Percentiles rank a stretch among this genome's conserved stretches.
These are phyloP conservation scores for Synanthedon tipuliformis DNA, from an alignment of 2,888 invertebrate species.

Conservation along the genomic window DNA sequence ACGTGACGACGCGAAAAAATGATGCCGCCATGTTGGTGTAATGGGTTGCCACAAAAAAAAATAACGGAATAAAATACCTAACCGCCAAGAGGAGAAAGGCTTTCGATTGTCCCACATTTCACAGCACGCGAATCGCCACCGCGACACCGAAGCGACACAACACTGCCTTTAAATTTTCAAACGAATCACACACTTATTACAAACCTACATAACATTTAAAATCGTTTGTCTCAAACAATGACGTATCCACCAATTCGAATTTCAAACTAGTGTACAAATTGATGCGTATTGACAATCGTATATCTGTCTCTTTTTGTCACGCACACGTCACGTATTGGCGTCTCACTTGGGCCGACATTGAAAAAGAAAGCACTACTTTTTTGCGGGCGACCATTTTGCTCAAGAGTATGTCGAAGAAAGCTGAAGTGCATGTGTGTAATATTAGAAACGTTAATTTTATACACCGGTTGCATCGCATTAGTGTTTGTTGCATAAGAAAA, in stretches of 20 bases:
- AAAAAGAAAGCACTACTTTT: conserved; percentile 68
- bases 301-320: conserved; percentile 33
- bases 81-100: conserved; percentile 65
- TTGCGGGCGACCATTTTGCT: conserved; percentile 47
- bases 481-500: conserved; percentile 63
- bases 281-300: conserved; percentile 40
- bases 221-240: conserved; percentile 37
- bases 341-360: conserved; percentile 48
- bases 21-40: conserved; percentile 63
- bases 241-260: conserved; percentile 35
- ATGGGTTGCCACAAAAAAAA: conserved; percentile 62
- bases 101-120: conserved; percentile 70
- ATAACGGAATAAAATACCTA: conserved; percentile 70
- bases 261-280: conserved; percentile 34
- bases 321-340: conserved; percentile 21
- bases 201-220: conserved; percentile 29
- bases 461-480: conserved; percentile 52
- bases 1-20: conserved; percentile 68
- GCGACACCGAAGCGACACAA: conserved; percentile 42
- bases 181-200: conserved; percentile 35
- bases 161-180: conserved; percentile 25
- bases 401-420: conserved; percentile 66
- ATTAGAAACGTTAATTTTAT: conserved; percentile 60
- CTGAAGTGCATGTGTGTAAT: conserved; percentile 62
- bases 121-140: conserved; percentile 52